Evolutionary conservation across 2,888 invertebrate species (phyloP).

Genomic region (Acleris emargana): DNA sequence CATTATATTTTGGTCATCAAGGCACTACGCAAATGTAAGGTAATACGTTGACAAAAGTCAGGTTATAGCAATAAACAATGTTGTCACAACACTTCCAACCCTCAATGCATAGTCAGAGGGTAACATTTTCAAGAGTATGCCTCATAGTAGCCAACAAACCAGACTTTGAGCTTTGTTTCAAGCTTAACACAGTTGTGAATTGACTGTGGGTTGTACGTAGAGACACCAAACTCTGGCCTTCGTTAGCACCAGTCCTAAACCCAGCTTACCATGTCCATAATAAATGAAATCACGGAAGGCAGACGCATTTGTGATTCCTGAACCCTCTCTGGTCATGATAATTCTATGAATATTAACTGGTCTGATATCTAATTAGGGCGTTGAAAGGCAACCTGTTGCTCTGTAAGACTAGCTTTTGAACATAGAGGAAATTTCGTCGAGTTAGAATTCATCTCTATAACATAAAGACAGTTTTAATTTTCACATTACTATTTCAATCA

Average conservation of each 20-base stretch:
- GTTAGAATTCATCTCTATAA: too few species aligned
- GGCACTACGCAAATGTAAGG: slow-evolving; percentile 5
- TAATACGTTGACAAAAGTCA: slow-evolving; percentile 4
- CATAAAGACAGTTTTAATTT: too few species aligned
- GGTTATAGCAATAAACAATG: slow-evolving; percentile 7
- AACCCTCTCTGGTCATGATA: slow-evolving; percentile 16
- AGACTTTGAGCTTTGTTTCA: neutral
- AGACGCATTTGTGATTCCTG: slow-evolving; percentile 40
- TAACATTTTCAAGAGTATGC: neutral
- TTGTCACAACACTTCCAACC: neutral
- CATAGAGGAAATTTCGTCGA: neutral
- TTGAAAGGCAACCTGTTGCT: slow-evolving; percentile 10
- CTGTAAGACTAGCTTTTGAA: neutral
- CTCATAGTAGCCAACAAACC: neutral
- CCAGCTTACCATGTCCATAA: slow-evolving; percentile 44
- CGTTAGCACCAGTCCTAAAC: slow-evolving; percentile 29
- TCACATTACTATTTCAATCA: too few species aligned
- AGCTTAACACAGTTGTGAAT: neutral
- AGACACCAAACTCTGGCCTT: too few species aligned
- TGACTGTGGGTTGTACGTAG: slow-evolving; percentile 1
- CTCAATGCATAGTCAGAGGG: neutral
- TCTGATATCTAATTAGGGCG: slow-evolving; percentile 17
- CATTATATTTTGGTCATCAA: slow-evolving; percentile 10
- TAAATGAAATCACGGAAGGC: slow-evolving; percentile 42
- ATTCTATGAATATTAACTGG: slow-evolving; percentile 38